Percentiles rank a stretch among this genome's conserved stretches.
phyloP scores from a whole-genome alignment of 2,888 invertebrate genomes.

The Meandrusa payeni region DNA sequence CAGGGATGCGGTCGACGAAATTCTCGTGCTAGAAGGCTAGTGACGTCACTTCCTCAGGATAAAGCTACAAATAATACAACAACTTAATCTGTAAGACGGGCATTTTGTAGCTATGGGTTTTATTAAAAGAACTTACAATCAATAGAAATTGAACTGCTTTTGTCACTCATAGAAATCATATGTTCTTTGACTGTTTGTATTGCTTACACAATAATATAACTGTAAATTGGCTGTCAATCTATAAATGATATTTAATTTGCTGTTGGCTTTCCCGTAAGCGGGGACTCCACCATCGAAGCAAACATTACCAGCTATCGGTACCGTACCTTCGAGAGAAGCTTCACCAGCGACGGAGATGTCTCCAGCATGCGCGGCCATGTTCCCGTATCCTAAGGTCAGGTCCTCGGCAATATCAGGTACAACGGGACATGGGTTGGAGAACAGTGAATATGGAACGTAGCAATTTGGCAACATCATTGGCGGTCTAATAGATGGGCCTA shows the following conservation, averaged over 20 bases:
- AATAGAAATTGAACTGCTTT: no score
- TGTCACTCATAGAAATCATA: no score
- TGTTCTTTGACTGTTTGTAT: no score
- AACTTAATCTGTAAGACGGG: no score
- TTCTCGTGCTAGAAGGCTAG: no score
- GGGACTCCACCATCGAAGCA: slow-evolving; percentile 12
- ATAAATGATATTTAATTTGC: no score
- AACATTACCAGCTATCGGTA: slow-evolving; percentile 16
- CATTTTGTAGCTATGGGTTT: no score
- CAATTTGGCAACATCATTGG: slow-evolving; percentile 7
- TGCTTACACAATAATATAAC: no score
- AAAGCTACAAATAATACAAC: slow-evolving; percentile 3
- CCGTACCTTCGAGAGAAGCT: slow-evolving; percentile 15
- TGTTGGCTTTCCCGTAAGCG: slow-evolving; percentile 16
- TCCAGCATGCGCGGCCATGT: slow-evolving; percentile 8
- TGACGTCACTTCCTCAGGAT: neutral
- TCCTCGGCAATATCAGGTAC: neutral
- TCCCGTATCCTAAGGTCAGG: slow-evolving; percentile 7
- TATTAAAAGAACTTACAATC: no score
- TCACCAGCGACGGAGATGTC: slow-evolving; percentile 4
- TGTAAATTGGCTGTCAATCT: no score
- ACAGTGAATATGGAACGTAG: slow-evolving; percentile 4
- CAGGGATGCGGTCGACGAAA: no score
- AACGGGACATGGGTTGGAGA: neutral
- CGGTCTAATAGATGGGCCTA: neutral